Evolutionary conservation across 2,797 vertebrate genomes (phyloP).

Genomic region (Eurystomus glaucurus): DNA sequence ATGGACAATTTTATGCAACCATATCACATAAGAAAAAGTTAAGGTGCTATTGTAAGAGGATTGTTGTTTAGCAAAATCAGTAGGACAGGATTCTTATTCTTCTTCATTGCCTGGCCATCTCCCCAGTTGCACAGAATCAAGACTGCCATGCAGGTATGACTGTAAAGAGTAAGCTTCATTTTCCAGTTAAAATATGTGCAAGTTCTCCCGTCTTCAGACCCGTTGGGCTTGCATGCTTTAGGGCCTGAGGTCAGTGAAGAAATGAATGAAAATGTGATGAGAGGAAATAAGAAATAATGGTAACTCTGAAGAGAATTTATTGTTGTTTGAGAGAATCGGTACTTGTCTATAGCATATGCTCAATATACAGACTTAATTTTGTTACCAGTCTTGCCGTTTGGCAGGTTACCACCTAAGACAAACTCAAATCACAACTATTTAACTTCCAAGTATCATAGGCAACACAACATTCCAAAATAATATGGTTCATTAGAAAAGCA

Average conservation of each 20-base stretch:
- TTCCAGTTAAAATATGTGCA: not conserved
- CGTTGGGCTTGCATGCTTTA: not conserved
- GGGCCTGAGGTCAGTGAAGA: not conserved
- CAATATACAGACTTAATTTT: not conserved
- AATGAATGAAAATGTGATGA: not conserved
- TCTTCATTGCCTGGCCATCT: not conserved
- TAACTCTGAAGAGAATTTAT: not conserved
- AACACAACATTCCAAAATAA: not conserved
- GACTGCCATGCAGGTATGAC: not conserved
- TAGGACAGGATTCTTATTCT: not conserved
- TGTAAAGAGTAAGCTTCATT: not conserved
- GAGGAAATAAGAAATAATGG: not conserved
- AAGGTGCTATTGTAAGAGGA: not conserved
- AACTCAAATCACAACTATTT: not conserved
- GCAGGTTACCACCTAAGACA: not conserved
- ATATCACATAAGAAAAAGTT: not conserved
- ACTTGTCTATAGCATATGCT: not conserved
- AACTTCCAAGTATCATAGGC: not conserved
- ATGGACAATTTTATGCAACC: not conserved
- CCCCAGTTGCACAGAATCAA: not conserved
- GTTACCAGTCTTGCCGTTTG: not conserved
- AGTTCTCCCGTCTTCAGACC: not conserved
- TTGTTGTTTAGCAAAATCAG: not conserved
- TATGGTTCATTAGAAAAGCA: not conserved
- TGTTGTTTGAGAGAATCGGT: not conserved